Evolutionary conservation across 2,113 vertebrate genomes (phyloP).

Genomic region (Arothron firmamentum): DNA sequence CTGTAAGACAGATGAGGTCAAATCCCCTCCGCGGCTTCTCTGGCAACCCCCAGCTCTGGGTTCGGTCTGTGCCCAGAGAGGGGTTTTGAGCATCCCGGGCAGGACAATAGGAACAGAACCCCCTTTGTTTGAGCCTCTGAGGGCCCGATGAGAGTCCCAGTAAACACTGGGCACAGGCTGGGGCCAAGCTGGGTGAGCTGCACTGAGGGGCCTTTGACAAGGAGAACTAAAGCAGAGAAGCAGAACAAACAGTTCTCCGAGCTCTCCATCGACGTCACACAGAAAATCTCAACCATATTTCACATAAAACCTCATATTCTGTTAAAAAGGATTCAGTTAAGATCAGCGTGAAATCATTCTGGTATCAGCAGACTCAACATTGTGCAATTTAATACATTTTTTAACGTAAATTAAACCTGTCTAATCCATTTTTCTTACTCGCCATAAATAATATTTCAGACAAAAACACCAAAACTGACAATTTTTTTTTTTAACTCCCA

Average conservation of each 20-base stretch:
- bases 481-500: too few species aligned
- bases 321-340: not conserved
- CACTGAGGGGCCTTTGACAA: conserved; percentile 84
- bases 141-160: conserved; percentile 86
- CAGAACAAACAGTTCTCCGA: conserved; percentile 56
- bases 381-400: too few species aligned
- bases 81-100: conserved; percentile 71
- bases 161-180: conserved; percentile 82
- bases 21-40: conserved; percentile 28
- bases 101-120: conserved; percentile 90
- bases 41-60: conserved; percentile 47
- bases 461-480: too few species aligned
- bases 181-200: conserved; percentile 77
- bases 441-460: too few species aligned
- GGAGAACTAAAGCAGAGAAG: conserved; percentile 80
- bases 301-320: conserved; percentile 1
- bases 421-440: too few species aligned
- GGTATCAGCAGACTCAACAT: too few species aligned
- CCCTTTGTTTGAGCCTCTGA: conserved; percentile 89
- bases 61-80: conserved; percentile 62
- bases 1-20: conserved; percentile 53
- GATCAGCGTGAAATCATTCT: too few species aligned
- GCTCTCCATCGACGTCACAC: conserved; percentile 4
- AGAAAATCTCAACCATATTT: conserved; percentile 7
- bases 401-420: too few species aligned